Percentiles rank a stretch among this genome's conserved stretches.
These are phyloP conservation scores for Baryphthengus martii DNA, from an alignment of 2,113 vertebrate species.

Conservation along the genomic window DNA sequence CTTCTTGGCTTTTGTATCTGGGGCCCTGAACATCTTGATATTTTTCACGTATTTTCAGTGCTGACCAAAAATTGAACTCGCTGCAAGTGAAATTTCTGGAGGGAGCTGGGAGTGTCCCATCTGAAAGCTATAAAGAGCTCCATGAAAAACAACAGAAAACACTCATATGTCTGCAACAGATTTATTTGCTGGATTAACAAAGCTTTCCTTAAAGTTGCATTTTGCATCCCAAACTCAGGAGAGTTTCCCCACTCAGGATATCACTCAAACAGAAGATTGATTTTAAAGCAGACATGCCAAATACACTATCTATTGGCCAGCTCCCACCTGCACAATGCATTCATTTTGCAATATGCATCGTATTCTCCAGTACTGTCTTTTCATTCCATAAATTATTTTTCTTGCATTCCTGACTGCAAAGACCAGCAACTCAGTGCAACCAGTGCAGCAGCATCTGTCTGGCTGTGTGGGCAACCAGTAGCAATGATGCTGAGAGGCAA, in stretches of 20 bases:
- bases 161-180: background rate
- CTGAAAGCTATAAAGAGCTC: constrained; percentile 52
- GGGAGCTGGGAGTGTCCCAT: constrained; percentile 42
- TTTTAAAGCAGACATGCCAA: background rate
- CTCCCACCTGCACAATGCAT: background rate
- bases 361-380: background rate
- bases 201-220: background rate
- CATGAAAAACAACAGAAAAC: constrained; percentile 28
- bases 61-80: constrained; percentile 45
- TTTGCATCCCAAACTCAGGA: background rate
- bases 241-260: background rate
- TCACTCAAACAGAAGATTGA: background rate
- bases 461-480: background rate
- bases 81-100: constrained; percentile 39
- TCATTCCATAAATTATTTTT: background rate
- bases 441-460: background rate
- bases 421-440: background rate
- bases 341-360: background rate
- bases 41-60: background rate
- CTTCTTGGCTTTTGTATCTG: background rate
- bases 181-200: constrained; percentile 41
- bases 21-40: background rate
- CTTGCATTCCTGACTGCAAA: background rate
- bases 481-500: background rate
- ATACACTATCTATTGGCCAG: background rate